Evolutionary conservation across 2,888 invertebrate species (phyloP).

Genomic region (Exocentrus adspersus): DNA sequence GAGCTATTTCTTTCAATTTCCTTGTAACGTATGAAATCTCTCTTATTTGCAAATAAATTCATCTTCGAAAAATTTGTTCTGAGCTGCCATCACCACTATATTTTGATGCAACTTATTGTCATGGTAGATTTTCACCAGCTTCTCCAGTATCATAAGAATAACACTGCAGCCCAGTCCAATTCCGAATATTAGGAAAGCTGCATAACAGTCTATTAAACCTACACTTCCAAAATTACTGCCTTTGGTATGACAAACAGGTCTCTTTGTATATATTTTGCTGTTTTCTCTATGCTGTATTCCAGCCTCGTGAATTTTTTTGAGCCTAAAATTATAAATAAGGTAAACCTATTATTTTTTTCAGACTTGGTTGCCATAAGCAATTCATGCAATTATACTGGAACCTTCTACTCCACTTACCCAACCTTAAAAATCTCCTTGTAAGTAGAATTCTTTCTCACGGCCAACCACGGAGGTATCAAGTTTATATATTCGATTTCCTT

Average conservation of each 20-base stretch:
- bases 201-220: slow-evolving; percentile 68
- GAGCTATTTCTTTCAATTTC: too few species aligned
- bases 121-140: slow-evolving; percentile 11
- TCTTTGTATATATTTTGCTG: slow-evolving; percentile 67
- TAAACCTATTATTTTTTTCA: too few species aligned
- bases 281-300: slow-evolving; percentile 70
- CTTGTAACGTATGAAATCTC: too few species aligned
- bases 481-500: slow-evolving; percentile 70
- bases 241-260: slow-evolving; percentile 69
- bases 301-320: slow-evolving; percentile 65
- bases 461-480: slow-evolving; percentile 67
- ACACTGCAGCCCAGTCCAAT: slow-evolving; percentile 35
- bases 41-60: too few species aligned
- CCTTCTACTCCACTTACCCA: slow-evolving; percentile 61
- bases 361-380: too few species aligned
- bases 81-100: too few species aligned
- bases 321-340: too few species aligned
- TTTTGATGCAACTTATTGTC: background rate
- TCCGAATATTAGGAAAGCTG: slow-evolving; percentile 60
- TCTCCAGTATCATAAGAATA: slow-evolving; percentile 32
- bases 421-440: slow-evolving; percentile 68
- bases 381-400: background rate
- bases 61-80: too few species aligned
- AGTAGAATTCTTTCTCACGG: slow-evolving; percentile 66
- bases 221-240: slow-evolving; percentile 72